Evolutionary conservation across 2,797 vertebrate genomes (phyloP).

Genomic region (Coregonus sp.): DNA sequence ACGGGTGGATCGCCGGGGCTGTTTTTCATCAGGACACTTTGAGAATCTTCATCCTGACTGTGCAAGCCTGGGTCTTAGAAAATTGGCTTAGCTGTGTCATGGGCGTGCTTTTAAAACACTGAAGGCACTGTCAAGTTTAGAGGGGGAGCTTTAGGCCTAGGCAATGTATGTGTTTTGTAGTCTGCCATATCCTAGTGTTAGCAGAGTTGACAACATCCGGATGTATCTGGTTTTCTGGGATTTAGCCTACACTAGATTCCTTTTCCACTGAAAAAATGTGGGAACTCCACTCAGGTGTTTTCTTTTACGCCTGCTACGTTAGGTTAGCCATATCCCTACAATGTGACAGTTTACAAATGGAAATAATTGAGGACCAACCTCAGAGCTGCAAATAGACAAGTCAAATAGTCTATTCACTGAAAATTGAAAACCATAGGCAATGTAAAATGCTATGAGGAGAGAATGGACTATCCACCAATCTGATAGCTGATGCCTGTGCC

Average conservation of each 20-base stretch:
- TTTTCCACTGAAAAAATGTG: no score
- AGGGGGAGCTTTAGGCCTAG: slow-evolving; percentile 3
- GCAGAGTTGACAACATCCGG: no score
- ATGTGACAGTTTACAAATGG: not conserved
- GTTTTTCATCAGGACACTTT: slow-evolving; percentile 13
- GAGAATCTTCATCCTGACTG: slow-evolving; percentile 9
- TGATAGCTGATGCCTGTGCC: not conserved
- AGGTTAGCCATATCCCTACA: not conserved
- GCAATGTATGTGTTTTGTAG: not conserved
- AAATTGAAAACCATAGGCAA: not conserved
- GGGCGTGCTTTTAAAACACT: slow-evolving; percentile 1
- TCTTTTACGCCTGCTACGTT: no score
- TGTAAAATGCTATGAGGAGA: not conserved
- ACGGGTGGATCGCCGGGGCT: not conserved
- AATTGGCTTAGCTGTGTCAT: slow-evolving; percentile 9
- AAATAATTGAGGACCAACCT: not conserved
- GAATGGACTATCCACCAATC: not conserved
- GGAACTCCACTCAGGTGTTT: no score
- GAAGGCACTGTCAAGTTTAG: not conserved
- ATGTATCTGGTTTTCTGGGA: no score
- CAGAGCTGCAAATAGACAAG: not conserved
- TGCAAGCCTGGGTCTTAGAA: not conserved
- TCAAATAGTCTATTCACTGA: not conserved
- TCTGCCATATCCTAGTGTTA: no score
- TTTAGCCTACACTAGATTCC: no score